phyloP scores from a whole-genome alignment of 2,797 vertebrate genomes.

The Hypotaenidia philippensis region DNA sequence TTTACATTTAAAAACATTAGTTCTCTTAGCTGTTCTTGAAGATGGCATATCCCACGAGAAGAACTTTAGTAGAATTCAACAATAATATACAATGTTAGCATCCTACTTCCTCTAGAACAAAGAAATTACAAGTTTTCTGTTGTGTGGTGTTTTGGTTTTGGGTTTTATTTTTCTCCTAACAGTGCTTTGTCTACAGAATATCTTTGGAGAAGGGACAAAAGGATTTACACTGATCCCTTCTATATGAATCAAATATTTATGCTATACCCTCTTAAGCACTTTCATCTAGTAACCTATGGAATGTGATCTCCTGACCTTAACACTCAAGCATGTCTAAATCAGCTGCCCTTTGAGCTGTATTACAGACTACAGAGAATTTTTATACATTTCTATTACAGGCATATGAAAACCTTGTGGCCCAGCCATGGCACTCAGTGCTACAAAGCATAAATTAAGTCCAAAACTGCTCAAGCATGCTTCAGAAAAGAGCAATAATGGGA shows the following conservation, averaged over 20 bases:
- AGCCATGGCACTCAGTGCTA: not conserved
- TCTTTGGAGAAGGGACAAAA: slow-evolving; percentile 9
- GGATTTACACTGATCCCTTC: slow-evolving; percentile 41
- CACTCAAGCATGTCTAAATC: slow-evolving; percentile 58
- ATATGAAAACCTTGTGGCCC: not conserved
- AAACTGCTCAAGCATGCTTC: not conserved
- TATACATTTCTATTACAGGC: not conserved
- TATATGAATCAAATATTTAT: slow-evolving; percentile 67
- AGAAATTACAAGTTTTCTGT: not conserved
- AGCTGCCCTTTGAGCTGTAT: slow-evolving; percentile 56
- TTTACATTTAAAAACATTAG: slow-evolving; percentile 47
- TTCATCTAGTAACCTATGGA: slow-evolving; percentile 62
- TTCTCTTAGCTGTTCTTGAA: not conserved
- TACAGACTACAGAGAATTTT: slow-evolving; percentile 28
- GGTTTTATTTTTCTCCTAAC: not conserved
- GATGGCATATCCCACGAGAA: not conserved
- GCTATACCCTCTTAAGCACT: slow-evolving; percentile 40
- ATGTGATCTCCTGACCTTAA: slow-evolving; percentile 71
- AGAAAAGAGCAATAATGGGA: not conserved
- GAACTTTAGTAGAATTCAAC: not conserved
- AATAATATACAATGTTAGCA: not conserved
- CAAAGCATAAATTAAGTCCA: not conserved
- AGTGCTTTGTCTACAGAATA: not conserved
- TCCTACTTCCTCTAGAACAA: slow-evolving; percentile 23
- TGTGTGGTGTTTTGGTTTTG: not conserved